Evolutionary conservation across 2,888 invertebrate species (phyloP), one percentile per base, ranked within the genome.

Genomic region (Spodoptera littoralis): DNA sequence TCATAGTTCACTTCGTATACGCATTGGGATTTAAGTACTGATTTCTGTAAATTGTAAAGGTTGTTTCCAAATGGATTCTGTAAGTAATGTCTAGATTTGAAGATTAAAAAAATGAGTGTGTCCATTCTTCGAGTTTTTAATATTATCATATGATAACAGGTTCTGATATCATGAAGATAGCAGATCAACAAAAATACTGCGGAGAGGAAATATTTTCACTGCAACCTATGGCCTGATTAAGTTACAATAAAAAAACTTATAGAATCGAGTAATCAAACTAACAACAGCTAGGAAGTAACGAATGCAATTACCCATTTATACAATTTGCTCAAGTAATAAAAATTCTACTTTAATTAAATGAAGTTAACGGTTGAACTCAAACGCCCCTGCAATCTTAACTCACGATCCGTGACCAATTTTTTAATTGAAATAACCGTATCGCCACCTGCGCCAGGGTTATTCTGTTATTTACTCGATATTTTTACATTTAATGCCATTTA

Each of bases 371-470:
- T 62, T 49, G 68, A 65, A 68, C 61, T 72, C 71, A 75, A 83
- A 83, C 74, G 76, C 73, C 72, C 71, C 64, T 60, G 69, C 76
- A 80, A 81, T 81, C 80, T 84, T 79, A 70, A 73, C 73, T 70
- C 73, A 69, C 79, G 78, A 80, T 77, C 73, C 81, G 80, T 80
- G 80, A 76, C 77, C 80, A 82, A 78, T 83, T 84, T 84, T 86
- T 85, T 83, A 82, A 87, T 84, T 85, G 80, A 79, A 79, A 78
- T 79, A 74, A 80, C 70, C 70, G 69, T 81, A 73, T 79, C 71
- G 71, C 65, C 70, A 71, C 68, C 71, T 77, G 56, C 50, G 0
- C 1, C 22, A 77, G 43, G 59, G 18, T 44, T 73, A 79, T 76
- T 74, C 62, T 68, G 51, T 49, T 61, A 56, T 51, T 45, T 62